Evolutionary conservation across 2,797 vertebrate species (phyloP).

Genomic region (Gephyroberyx darwinii): DNA sequence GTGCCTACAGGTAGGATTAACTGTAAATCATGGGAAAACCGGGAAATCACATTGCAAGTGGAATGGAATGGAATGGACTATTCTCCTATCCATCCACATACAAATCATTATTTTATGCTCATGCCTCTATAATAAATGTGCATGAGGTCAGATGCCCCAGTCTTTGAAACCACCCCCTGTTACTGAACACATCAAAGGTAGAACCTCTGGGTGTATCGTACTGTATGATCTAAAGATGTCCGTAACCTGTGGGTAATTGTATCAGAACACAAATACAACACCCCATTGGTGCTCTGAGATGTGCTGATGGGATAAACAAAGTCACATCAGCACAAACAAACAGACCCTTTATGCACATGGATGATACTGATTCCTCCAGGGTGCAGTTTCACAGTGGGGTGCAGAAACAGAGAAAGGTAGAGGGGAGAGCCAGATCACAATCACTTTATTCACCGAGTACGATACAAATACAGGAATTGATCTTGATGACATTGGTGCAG

Average conservation of each 20-base stretch:
- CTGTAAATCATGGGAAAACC: slow-evolving; percentile 24
- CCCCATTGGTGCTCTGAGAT: not conserved
- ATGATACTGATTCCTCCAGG: slow-evolving; percentile 32
- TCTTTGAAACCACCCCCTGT: slow-evolving; percentile 23
- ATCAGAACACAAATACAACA: slow-evolving; percentile 40
- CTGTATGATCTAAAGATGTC: slow-evolving; percentile 35
- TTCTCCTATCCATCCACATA: not conserved
- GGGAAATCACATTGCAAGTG: not conserved
- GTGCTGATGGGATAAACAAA: slow-evolving; percentile 1
- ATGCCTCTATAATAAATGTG: slow-evolving; percentile 13
- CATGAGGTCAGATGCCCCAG: slow-evolving; percentile 4
- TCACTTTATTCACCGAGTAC: slow-evolving; percentile 2
- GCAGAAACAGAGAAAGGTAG: slow-evolving; percentile 9
- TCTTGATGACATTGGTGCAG: not conserved
- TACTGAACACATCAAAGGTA: slow-evolving; percentile 16
- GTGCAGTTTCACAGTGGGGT: slow-evolving; percentile 22
- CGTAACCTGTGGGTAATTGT: slow-evolving; percentile 27
- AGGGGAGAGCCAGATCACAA: slow-evolving; percentile 2
- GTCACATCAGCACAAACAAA: slow-evolving; percentile 26
- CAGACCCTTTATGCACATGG: slow-evolving; percentile 19
- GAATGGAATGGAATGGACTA: not conserved
- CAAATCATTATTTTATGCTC: not conserved
- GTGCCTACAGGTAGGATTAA: slow-evolving; percentile 13
- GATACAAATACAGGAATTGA: not conserved
- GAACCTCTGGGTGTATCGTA: slow-evolving; percentile 4